These are phyloP conservation scores for Apodemus agrarius DNA, from an alignment of 2,797 vertebrate species.

Conservation along the genomic window DNA sequence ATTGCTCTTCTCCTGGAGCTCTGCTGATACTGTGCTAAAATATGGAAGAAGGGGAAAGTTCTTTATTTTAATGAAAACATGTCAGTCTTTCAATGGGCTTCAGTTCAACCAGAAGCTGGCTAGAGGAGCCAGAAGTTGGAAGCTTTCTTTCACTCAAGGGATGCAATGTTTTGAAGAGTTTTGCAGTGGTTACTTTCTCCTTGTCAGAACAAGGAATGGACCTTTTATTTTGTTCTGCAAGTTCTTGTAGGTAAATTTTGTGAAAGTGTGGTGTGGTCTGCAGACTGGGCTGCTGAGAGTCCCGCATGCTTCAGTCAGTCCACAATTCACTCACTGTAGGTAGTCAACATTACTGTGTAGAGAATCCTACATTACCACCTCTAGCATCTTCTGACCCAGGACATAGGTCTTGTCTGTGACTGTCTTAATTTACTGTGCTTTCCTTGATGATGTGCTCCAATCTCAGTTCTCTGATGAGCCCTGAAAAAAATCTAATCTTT, in stretches of 20 bases:
- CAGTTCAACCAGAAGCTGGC: not conserved
- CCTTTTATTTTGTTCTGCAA: not conserved
- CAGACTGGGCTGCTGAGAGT: not conserved
- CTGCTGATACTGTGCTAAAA: not conserved
- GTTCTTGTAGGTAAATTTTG: not conserved
- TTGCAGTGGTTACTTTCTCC: not conserved
- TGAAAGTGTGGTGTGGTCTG: not conserved
- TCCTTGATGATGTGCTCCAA: not conserved
- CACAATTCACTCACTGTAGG: not conserved
- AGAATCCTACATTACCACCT: not conserved
- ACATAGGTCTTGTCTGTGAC: not conserved
- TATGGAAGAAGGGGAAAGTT: not conserved
- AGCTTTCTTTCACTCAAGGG: not conserved
- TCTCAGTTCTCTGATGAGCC: not conserved
- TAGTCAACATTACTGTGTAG: not conserved
- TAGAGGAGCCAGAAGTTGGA: not conserved
- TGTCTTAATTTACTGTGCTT: not conserved
- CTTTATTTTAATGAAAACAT: not conserved
- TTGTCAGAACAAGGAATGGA: not conserved
- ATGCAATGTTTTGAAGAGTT: not conserved
- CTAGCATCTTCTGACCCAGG: not conserved
- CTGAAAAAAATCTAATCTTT: slow-evolving; percentile 24
- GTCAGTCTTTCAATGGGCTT: not conserved
- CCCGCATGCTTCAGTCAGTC: not conserved
- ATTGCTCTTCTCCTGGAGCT: not conserved